Evolutionary conservation across 2,888 invertebrate species (phyloP).

Genomic region (Tridacna crocea): DNA sequence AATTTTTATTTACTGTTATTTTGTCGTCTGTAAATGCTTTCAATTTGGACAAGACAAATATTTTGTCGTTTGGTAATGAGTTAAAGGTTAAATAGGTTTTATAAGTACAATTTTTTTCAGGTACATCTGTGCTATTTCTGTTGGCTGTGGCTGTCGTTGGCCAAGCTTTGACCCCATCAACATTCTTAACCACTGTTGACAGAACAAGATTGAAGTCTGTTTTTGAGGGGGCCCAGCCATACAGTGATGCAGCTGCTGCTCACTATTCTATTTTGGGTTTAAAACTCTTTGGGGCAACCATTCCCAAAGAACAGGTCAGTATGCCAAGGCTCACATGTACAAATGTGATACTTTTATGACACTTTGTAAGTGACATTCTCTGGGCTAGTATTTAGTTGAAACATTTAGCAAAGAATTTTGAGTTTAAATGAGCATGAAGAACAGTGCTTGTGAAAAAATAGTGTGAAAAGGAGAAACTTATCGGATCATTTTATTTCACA

Average conservation of each 20-base stretch:
- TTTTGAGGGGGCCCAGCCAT: conserved; percentile 82
- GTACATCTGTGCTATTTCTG: conserved; percentile 71
- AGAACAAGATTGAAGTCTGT: conserved; percentile 80
- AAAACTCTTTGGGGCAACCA: conserved; percentile 88
- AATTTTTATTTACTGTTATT: no score
- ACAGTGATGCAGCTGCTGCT: conserved; percentile 85
- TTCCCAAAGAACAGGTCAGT: conserved; percentile 85
- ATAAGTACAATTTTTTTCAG: conserved; percentile 58
- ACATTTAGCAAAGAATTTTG: no score
- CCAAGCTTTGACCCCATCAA: conserved; percentile 81
- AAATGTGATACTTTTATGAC: background rate
- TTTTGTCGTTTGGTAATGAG: no score
- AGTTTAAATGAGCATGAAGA: no score
- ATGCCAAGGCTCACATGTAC: background rate
- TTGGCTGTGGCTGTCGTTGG: conserved; percentile 80
- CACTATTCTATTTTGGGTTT: conserved; percentile 91
- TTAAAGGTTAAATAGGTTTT: no score
- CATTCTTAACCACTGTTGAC: conserved; percentile 83
- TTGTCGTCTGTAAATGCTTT: no score
- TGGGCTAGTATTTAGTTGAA: no score
- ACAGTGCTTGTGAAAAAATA: no score
- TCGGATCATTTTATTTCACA: no score
- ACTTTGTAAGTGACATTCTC: no score
- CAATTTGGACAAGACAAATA: no score
- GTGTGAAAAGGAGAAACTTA: no score